Percentiles rank a stretch among this genome's conserved stretches.
Evolutionary conservation across 2,797 vertebrate genomes (phyloP).

Genomic region (Bovichtus variegatus): DNA sequence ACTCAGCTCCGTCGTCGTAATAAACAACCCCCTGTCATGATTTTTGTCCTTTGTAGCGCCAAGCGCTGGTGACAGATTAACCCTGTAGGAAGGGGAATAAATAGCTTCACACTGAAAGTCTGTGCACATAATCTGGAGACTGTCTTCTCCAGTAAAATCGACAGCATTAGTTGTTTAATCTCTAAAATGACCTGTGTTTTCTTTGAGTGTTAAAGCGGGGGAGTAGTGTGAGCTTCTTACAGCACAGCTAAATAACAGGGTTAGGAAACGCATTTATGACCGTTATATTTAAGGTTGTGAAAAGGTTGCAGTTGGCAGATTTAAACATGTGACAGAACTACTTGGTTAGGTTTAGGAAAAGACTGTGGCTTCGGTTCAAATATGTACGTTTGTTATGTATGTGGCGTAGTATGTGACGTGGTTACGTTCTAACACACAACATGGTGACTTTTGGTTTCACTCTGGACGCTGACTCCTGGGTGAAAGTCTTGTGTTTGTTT

Average conservation of each 20-base stretch:
- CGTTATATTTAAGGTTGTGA: no score
- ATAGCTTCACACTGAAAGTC: conserved; percentile 48
- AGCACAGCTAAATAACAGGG: neutral
- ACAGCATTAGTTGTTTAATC: conserved; percentile 10
- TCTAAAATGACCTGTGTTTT: conserved; percentile 23
- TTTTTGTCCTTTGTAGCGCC: conserved; percentile 26
- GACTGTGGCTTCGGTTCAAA: no score
- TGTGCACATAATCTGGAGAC: conserved; percentile 48
- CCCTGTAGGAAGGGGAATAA: conserved; percentile 36
- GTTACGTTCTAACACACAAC: no score
- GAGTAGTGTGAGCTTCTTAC: neutral
- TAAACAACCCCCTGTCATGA: conserved; percentile 42
- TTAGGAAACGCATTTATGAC: no score
- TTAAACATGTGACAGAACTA: no score
- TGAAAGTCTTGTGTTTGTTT: no score
- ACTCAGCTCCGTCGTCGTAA: conserved; percentile 29
- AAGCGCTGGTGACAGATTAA: conserved; percentile 51
- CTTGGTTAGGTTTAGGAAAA: no score
- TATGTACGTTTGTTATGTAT: no score
- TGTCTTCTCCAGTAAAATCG: conserved; percentile 31
- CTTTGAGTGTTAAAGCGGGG: neutral
- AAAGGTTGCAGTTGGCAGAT: no score
- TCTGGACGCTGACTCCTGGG: no score
- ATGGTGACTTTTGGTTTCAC: no score
- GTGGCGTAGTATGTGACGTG: no score